A percentile compares a stretch with the other conserved stretches of the same genome.
These are phyloP conservation scores for Myioborus miniatus DNA, from an alignment of 2,797 vertebrate genomes.

Conservation along the genomic window DNA sequence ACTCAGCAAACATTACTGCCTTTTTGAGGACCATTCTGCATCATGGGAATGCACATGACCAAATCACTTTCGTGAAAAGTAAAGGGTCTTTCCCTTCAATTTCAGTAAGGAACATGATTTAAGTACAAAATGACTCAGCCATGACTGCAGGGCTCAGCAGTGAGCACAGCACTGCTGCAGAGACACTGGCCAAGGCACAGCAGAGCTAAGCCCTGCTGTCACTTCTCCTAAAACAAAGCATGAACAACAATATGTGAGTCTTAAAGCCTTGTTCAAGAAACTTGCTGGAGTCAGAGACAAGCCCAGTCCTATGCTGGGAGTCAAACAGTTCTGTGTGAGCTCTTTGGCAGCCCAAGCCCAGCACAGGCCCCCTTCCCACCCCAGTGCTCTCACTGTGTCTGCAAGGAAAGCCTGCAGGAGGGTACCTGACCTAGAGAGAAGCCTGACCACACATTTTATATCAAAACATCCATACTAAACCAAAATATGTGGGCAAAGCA, in stretches of 20 bases:
- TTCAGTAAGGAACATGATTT: not conserved
- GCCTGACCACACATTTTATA: not conserved
- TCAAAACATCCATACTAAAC: slow-evolving; percentile 8
- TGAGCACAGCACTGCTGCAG: not conserved
- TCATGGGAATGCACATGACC: not conserved
- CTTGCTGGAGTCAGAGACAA: not conserved
- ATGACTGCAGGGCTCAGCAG: not conserved
- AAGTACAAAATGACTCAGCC: slow-evolving; percentile 17
- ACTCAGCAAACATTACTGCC: not conserved
- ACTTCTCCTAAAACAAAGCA: not conserved
- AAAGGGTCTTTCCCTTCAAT: not conserved
- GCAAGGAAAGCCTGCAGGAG: not conserved
- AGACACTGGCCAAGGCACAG: accelerated
- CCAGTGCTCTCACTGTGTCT: accelerated
- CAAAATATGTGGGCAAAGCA: not conserved
- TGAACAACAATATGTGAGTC: accelerated
- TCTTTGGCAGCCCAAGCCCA: not conserved
- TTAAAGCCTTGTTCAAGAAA: not conserved
- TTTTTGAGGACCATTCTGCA: not conserved
- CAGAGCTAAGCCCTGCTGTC: not conserved
- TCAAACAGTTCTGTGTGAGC: not conserved
- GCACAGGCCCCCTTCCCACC: not conserved
- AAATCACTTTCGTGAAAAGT: not conserved
- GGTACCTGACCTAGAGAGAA: not conserved
- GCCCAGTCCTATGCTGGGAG: accelerated